Conservation (phyloP, 2,113 vertebrate genomes). For the Crotalus helleri region DNA sequence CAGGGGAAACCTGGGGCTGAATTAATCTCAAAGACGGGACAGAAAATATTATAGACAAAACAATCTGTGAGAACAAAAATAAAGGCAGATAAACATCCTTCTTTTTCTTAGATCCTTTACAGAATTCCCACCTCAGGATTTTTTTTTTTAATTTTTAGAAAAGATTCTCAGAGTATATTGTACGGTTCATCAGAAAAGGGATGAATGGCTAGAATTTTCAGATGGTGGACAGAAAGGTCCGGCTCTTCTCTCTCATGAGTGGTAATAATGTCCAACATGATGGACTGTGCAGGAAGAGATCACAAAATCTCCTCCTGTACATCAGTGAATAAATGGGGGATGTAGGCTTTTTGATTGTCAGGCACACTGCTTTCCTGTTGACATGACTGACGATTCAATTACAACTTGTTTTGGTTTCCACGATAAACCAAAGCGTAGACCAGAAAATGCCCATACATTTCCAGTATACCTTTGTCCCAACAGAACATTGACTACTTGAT, state of each 20-base stretch:
- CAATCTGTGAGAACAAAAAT: not conserved
- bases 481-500: not conserved
- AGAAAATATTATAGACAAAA: not conserved
- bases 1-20: not conserved
- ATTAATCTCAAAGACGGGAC: not conserved
- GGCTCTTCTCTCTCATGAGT: not conserved
- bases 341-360: not conserved
- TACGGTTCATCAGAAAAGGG: not conserved
- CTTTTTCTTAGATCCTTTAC: not conserved
- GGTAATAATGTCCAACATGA: not conserved
- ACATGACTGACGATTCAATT: not conserved
- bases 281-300: not conserved
- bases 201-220: not conserved
- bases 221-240: not conserved
- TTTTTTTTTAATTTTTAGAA: not conserved
- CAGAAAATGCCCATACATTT: not conserved
- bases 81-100: not conserved
- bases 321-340: not conserved
- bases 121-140: not conserved
- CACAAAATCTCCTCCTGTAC: not conserved
- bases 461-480: no score
- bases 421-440: not conserved
- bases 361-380: not conserved
- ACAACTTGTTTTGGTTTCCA: not conserved
- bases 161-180: not conserved